Conservation (phyloP, 2,888 invertebrate genomes). For the Apeira syringaria region DNA sequence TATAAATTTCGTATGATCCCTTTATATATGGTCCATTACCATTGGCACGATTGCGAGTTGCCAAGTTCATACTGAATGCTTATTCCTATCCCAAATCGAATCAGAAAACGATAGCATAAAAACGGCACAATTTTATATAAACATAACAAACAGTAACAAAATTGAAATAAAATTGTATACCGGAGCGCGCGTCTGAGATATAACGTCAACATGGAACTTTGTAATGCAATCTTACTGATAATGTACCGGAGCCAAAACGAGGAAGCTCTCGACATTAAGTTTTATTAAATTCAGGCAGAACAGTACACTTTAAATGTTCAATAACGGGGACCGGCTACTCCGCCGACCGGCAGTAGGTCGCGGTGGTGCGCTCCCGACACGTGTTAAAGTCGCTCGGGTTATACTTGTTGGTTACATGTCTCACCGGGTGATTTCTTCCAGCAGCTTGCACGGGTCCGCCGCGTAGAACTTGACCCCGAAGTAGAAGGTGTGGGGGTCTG, state of each 20-base stretch:
- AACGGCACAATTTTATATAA: no score
- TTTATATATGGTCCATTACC: no score
- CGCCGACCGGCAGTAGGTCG: not conserved
- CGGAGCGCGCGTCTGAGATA: no score
- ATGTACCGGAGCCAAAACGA: conserved; percentile 10
- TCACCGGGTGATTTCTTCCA: conserved; percentile 98
- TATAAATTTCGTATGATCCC: no score
- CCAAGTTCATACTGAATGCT: no score
- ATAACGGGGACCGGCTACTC: conserved; percentile 10
- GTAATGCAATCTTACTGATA: conserved; percentile 19
- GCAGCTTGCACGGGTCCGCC: conserved; percentile 97
- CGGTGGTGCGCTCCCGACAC: not conserved
- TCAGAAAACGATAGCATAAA: no score
- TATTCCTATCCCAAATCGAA: no score
- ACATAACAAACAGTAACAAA: not conserved
- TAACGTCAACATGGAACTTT: conserved; percentile 12
- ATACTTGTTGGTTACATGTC: conserved; percentile 11
- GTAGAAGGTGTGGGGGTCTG: conserved; percentile 93
- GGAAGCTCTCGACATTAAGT: conserved; percentile 20
- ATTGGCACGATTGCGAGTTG: no score
- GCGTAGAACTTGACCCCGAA: conserved; percentile 99
- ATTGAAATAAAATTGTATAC: conserved; percentile 11
- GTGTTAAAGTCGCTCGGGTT: not conserved
- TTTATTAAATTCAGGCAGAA: conserved; percentile 21
- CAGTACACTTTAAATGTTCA: conserved; percentile 10